phyloP scores from a whole-genome alignment of 2,888 invertebrate genomes.

The Escarpia spicata region DNA sequence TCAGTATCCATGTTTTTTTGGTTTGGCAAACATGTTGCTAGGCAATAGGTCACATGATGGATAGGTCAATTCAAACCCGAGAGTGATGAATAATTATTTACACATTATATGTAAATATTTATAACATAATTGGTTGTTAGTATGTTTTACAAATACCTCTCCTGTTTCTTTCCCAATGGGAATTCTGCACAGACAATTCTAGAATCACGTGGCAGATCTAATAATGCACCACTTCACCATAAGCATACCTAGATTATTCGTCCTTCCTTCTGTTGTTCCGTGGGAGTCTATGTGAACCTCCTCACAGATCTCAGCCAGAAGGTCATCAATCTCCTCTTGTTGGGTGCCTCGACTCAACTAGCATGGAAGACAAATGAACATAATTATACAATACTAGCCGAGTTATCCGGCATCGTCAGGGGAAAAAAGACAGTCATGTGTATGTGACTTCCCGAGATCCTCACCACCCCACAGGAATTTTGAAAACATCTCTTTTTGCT shows the following conservation, averaged over 20 bases:
- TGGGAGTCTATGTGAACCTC: slow-evolving; percentile 57
- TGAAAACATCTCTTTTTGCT: too few relatives aligned
- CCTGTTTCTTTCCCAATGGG: not conserved
- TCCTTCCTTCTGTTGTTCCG: not conserved
- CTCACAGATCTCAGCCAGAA: slow-evolving; percentile 57
- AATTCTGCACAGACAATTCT: not conserved
- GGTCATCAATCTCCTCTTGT: slow-evolving; percentile 56
- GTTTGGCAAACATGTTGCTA: too few relatives aligned
- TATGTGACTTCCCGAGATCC: too few relatives aligned
- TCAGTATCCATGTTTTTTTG: too few relatives aligned
- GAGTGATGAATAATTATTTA: not conserved
- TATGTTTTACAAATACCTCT: not conserved
- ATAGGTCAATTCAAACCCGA: not conserved
- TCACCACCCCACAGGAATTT: too few relatives aligned
- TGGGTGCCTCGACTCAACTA: slow-evolving; percentile 48
- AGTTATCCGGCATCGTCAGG: too few relatives aligned
- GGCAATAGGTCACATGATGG: too few relatives aligned
- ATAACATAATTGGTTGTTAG: not conserved
- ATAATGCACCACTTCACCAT: not conserved
- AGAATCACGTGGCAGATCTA: not conserved
- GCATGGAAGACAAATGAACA: not conserved
- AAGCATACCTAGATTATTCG: not conserved
- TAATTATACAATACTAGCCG: not conserved
- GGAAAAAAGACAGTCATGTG: too few relatives aligned
- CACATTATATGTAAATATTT: not conserved